Conservation (phyloP, 2,113 vertebrate species). For the Gadus chalcogrammus region DNA sequence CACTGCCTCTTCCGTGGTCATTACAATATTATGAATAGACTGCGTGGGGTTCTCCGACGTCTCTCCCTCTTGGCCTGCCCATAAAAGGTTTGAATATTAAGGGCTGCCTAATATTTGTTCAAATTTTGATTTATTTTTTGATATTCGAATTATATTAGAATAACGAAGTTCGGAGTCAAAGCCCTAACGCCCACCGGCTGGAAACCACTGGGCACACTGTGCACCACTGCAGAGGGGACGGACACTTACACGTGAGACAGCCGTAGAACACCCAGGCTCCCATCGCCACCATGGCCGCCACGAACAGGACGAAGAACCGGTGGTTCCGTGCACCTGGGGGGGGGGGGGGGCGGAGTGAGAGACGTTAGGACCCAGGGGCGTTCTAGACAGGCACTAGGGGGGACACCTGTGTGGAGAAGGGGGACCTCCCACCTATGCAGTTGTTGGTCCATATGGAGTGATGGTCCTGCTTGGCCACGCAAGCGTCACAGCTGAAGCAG, state of each 20-base stretch:
- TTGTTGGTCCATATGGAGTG: conserved; percentile 89
- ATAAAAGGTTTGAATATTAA: too few species aligned
- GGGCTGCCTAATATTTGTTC: too few species aligned
- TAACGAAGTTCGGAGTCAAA: too few species aligned
- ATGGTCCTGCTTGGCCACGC: conserved; percentile 89
- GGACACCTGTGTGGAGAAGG: neutral
- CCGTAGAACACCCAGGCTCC: conserved; percentile 81
- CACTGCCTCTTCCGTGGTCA: too few species aligned
- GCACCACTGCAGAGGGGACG: neutral
- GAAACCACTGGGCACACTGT: neutral
- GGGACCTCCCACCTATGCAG: conserved; percentile 78
- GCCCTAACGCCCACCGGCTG: too few species aligned
- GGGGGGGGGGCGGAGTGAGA: neutral
- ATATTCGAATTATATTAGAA: too few species aligned
- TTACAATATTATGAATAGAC: too few species aligned
- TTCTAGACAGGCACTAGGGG: too few species aligned
- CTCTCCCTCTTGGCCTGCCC: too few species aligned
- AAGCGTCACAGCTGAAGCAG: conserved; percentile 82
- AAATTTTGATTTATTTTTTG: too few species aligned
- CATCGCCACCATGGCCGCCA: conserved; percentile 74
- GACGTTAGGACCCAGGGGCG: too few species aligned
- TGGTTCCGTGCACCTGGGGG: conserved; percentile 87
- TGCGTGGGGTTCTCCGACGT: too few species aligned
- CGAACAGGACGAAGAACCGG: conserved; percentile 83
- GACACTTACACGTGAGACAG: conserved; percentile 82